Conservation (phyloP, 2,113 vertebrate genomes). For the Gymnarchus niloticus region DNA sequence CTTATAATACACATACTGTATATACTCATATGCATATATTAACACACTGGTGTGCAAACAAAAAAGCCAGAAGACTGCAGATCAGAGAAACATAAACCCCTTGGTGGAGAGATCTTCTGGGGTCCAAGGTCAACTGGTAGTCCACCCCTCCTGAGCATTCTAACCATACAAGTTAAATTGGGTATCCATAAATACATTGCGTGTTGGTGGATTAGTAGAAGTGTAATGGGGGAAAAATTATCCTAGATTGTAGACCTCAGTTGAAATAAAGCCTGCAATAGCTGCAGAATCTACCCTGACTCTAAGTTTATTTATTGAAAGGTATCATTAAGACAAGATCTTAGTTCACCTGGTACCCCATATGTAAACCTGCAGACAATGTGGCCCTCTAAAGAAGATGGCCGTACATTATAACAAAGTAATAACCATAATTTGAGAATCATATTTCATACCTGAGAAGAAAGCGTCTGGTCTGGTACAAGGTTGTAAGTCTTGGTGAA, state of each 20-base stretch:
- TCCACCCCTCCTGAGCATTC: neutral
- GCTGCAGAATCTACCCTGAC: neutral
- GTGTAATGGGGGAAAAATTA: neutral
- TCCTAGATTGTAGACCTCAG: neutral
- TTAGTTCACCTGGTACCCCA: neutral
- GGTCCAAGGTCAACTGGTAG: neutral
- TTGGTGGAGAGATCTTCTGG: neutral
- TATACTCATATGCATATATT: too few species aligned
- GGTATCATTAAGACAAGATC: neutral
- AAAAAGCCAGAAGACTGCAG: neutral
- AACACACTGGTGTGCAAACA: neutral
- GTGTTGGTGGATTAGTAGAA: neutral
- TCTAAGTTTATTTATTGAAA: neutral
- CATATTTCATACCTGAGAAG: constrained; percentile 51
- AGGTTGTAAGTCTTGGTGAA: constrained; percentile 53
- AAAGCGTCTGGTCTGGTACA: constrained; percentile 46
- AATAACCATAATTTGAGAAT: neutral
- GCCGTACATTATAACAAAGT: neutral
- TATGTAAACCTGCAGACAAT: neutral
- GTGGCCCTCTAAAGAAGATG: neutral
- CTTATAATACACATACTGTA: too few species aligned
- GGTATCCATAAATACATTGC: neutral
- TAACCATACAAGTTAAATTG: neutral
- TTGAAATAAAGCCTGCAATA: neutral
- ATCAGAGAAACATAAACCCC: neutral